phyloP scores from a whole-genome alignment of 2,888 invertebrate genomes.

The Sinelater perroti region DNA sequence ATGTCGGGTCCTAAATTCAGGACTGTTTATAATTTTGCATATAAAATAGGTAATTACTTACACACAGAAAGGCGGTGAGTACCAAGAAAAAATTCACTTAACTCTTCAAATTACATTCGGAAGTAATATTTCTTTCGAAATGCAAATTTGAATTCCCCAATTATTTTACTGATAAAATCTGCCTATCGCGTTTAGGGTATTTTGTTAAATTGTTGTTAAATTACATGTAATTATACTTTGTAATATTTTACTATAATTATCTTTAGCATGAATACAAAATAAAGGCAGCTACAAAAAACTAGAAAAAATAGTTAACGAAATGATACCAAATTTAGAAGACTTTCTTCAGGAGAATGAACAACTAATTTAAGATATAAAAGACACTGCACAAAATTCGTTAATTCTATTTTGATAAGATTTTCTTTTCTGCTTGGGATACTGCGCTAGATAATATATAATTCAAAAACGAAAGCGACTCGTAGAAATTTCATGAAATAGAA shows the following conservation, averaged over 20 bases:
- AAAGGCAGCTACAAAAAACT: background rate
- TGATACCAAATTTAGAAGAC: background rate
- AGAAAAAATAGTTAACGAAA: background rate
- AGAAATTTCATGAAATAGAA: constrained; percentile 13
- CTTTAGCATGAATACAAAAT: background rate
- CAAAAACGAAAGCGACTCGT: no score
- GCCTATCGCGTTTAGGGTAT: no score
- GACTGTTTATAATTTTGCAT: constrained; percentile 8
- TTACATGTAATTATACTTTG: no score
- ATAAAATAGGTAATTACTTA: constrained; percentile 1
- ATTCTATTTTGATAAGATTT: no score
- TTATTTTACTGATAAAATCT: no score
- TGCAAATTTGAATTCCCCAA: no score
- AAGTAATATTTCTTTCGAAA: no score
- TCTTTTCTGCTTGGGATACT: constrained; percentile 15
- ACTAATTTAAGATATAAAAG: constrained; percentile 6
- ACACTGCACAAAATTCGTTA: background rate
- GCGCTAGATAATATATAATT: no score
- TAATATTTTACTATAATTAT: no score
- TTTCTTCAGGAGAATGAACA: constrained; percentile 7
- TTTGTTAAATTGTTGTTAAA: no score
- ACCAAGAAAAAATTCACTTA: background rate
- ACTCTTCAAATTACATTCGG: constrained; percentile 1
- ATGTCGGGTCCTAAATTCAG: constrained; percentile 6
- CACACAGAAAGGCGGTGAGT: constrained; percentile 7